Conservation (phyloP, 1,140 invertebrate species). For the Lordiphosa collinella region DNA sequence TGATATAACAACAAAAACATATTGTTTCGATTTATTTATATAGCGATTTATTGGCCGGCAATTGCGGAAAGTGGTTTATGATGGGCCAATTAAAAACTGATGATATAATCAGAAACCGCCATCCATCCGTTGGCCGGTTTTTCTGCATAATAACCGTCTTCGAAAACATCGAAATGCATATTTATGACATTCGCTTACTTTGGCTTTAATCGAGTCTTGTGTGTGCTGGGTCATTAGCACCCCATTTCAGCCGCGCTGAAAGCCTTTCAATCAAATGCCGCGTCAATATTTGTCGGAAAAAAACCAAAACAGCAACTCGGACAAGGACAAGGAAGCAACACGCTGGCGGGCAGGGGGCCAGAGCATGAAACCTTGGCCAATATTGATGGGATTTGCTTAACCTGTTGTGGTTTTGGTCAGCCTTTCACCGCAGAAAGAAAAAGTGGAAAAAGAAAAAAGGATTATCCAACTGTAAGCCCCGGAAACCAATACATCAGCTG, state of each 20-base stretch:
- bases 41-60: conserved; percentile 26
- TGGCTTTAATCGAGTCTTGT: conserved; percentile 1
- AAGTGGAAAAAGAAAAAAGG: conserved; percentile 16
- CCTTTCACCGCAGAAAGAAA: conserved; percentile 25
- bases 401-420: conserved; percentile 28
- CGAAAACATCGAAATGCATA: conserved; percentile 8
- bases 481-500: conserved; percentile 71
- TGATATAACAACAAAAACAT: conserved; percentile 29
- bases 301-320: conserved; percentile 18
- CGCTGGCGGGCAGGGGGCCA: too few species aligned
- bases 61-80: conserved; percentile 30
- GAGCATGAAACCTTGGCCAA: neutral
- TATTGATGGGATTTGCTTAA: conserved; percentile 37
- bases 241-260: conserved; percentile 30
- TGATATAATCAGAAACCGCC: conserved; percentile 36
- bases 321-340: conserved; percentile 34
- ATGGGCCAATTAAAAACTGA: conserved; percentile 38
- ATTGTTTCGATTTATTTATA: conserved; percentile 16
- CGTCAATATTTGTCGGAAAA: conserved; percentile 50
- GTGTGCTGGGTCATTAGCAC: conserved; percentile 37
- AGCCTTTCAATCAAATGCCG: conserved; percentile 40
- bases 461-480: conserved; percentile 64
- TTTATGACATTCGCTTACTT: neutral
- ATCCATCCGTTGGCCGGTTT: conserved; percentile 18
- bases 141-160: neutral